Base-by-base conservation (phyloP, 2,113 vertebrate species). In the Grammomys surdaster region DNA sequence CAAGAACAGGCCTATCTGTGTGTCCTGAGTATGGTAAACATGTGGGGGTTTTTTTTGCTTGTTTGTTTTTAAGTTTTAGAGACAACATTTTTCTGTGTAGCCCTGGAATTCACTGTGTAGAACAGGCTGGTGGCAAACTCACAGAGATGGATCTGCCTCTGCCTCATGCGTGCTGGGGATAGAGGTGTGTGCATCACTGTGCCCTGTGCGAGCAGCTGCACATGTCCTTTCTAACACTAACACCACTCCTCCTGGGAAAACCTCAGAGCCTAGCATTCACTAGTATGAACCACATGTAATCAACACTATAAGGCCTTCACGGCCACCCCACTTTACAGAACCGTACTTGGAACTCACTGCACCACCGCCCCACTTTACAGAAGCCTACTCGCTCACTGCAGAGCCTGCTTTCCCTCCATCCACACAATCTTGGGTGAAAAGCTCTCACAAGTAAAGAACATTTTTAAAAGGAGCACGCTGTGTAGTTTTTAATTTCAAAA, bases 1-100 rank as follows among this genome's bases (percentile, higher is more conserved):
- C 92, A 94, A 63, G 70, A 93, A 77, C 33, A 20, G 67, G 40
- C 67, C 33, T 43, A 65, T 40, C 84, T 40, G 48, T 93, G n/a
- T 88, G 95, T 40, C 40, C 19, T 22, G 19, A 1, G 17, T n/a
- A 70, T n/a, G 36, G 36, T 9, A 91, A 95, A 0, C 5, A 95
- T 72, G 73, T 84, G 80, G 80, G 78, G 4, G 46, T 46, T 26
- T 75, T 0, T 20, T 10, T 40, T 75, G 33, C 11, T 54, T 54
- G 19, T 22, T 56, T 13, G 10, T 12, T 40, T 81, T 58, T 26
- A 58, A 56, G n/a, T 82, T 40, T 81, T 56, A 10, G 2, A 58
- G 20, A n/a, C 51, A 56, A 19, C 10, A 10, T 56, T 81, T 56
- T 36, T 56, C 78, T 81, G 33, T 22, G 51, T 58, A 58, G 80